Evolutionary conservation across 2,113 vertebrate genomes (phyloP), one percentile per base, ranked within the genome.

Genomic region (Dromaius novaehollandiae): DNA sequence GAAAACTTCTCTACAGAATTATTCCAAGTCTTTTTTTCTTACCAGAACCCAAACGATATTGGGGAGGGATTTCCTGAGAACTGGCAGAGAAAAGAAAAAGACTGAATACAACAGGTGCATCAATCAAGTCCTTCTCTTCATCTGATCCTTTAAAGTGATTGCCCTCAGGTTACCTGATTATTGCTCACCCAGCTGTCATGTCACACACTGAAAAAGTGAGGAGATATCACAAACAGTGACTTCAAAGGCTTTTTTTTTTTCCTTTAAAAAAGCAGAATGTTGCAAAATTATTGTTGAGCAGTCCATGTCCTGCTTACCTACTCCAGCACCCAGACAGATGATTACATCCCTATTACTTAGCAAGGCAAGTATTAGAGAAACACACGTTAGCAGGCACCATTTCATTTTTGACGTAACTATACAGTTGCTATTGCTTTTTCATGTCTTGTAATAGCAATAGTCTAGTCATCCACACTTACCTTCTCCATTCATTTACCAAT

Each of bases 221-320:
- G 50, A 51, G 55, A 76, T 74, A 58, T 55, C 81, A 80, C 42
- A 76, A 69, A 26, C 7, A 63, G 16, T 10, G 11, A 84, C 68
- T 88, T 94, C 36, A 95, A 87, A n/a, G n/a, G n/a, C n/a, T n/a
- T 91, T 48, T 70, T 50, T 26, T 95, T 48, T 77, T 93, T 91
- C 92, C 38, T 82, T 88, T 44, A 38, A 88, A 53, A 75, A 81
- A 83, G 9, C 10, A 86, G 19, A 94, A 82, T 44, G 13, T 15
- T 50, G 32, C 6, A 55, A 40, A 90, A 86, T 32, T 82, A 79
- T 84, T 90, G 87, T 46, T 91, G 63, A 86, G 53, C 80, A 79
- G 11, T 18, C 18, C 13, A 30, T 51, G 53, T 7, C 22, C 42
- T 86, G 38, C 9, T 76, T 86, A 66, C 70, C 42, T 86, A 69